Evolutionary conservation across 2,888 invertebrate genomes (phyloP), one percentile per base, ranked within the genome.

Genomic region (Gasteruption jaculator): DNA sequence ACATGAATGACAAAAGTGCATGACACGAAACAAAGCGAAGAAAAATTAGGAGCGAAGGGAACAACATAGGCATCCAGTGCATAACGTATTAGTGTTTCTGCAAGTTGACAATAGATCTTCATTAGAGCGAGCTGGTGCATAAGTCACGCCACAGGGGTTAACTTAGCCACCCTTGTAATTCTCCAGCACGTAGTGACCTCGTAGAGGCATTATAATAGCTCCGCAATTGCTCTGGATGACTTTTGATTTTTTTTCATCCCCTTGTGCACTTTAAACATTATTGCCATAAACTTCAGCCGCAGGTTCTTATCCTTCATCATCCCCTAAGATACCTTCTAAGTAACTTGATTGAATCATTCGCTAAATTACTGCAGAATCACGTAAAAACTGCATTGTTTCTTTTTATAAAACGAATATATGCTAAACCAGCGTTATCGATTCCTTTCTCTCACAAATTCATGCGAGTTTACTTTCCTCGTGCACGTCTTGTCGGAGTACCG

Each of bases 111-210:
- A 62, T 62, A 58, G 53, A 64, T 64, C 63, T 65, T 63, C 57
- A 62, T 65, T 64, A 63, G 55, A 52, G 45, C 44, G 43, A 45
- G 52, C 52, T 46, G 52, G 41, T 57, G 60, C 54, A 57, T 58
- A 60, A 61, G 60, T 64, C 63, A 63, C 61, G 57, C 63, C 46
- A 58, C 50, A 46, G 58, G 60, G 54, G 48, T 48, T 48, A 46
- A 46, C 56, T 60, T 54, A 64, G 62, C 58, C 58, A 64, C 62
- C 63, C 64, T 61, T 54, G 43, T 56, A 52, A 58, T 58, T 56
- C 55, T 58, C 49, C 48, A 46, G 56, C 64, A 65, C 63, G 63
- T 64, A 62, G 37, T 43, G 38, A 32, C 47, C 38, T 21, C 34
- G 32, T 27, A 42, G 32, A 46, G 38, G 37, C 38, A 37, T 25